A percentile compares a stretch with the other conserved stretches of the same genome.
phyloP scores from a whole-genome alignment of 2,113 vertebrate species.

The Calyptomena viridis region DNA sequence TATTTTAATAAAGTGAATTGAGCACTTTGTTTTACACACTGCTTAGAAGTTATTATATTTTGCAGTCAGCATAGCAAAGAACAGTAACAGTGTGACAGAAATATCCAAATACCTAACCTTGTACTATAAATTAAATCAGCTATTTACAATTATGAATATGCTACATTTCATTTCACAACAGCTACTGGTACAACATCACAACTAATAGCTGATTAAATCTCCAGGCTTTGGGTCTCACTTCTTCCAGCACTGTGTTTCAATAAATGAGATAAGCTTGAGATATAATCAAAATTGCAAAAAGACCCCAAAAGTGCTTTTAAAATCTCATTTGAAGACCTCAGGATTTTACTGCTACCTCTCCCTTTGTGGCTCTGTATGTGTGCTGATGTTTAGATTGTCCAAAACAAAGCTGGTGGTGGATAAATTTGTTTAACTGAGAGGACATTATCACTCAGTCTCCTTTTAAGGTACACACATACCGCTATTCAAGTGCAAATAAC shows the following conservation, averaged over 20 bases:
- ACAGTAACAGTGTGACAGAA: conserved; percentile 69
- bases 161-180: conserved; percentile 44
- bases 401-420: neutral
- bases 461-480: neutral
- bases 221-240: conserved; percentile 27
- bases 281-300: neutral
- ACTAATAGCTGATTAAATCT: conserved; percentile 64
- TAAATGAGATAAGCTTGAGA: neutral
- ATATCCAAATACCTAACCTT: conserved; percentile 67
- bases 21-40: conserved; percentile 90
- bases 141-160: conserved; percentile 63
- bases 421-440: neutral
- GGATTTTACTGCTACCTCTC: neutral
- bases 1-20: conserved; percentile 95
- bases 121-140: conserved; percentile 66
- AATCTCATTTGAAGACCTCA: neutral
- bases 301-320: neutral
- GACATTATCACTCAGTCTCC: neutral
- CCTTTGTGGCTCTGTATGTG: neutral
- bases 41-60: conserved; percentile 89
- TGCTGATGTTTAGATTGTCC: neutral
- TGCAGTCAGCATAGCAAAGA: conserved; percentile 79
- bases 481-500: neutral
- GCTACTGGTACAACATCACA: conserved; percentile 46
- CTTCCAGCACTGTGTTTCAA: neutral